Conservation (phyloP, 1,140 invertebrate genomes). For the Cydia strobilella region DNA sequence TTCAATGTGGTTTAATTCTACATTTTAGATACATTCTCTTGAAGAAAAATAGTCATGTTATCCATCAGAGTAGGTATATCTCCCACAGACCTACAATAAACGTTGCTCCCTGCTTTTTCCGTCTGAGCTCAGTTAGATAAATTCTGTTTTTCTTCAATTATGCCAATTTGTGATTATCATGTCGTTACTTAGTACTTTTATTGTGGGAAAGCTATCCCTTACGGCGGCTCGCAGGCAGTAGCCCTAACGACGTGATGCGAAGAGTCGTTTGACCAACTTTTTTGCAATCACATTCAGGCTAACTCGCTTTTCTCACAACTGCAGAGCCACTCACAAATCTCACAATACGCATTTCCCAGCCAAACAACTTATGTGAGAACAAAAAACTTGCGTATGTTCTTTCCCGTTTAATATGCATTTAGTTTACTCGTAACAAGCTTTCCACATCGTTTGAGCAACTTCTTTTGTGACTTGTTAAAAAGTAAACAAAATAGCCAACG, state of each 20-base stretch:
- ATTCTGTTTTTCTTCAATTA: neutral
- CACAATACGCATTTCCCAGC: conserved; percentile 29
- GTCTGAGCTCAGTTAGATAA: neutral
- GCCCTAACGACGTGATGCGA: conserved; percentile 19
- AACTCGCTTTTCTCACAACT: conserved; percentile 22
- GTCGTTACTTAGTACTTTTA: neutral
- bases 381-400: conserved; percentile 26
- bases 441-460: neutral
- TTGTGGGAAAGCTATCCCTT: neutral
- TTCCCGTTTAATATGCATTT: conserved; percentile 16
- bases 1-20: neutral
- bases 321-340: conserved; percentile 24
- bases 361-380: conserved; percentile 28
- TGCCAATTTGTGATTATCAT: neutral
- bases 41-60: neutral
- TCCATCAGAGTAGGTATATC: neutral
- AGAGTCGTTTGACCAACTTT: conserved; percentile 28
- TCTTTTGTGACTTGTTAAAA: neutral
- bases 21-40: neutral
- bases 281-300: conserved; percentile 29
- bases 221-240: neutral
- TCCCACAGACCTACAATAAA: neutral
- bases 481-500: neutral
- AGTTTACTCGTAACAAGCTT: conserved; percentile 17
- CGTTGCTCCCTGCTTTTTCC: neutral